These are phyloP conservation scores for Chloropsis cyanopogon DNA, from an alignment of 2,113 vertebrate species.

Conservation along the genomic window DNA sequence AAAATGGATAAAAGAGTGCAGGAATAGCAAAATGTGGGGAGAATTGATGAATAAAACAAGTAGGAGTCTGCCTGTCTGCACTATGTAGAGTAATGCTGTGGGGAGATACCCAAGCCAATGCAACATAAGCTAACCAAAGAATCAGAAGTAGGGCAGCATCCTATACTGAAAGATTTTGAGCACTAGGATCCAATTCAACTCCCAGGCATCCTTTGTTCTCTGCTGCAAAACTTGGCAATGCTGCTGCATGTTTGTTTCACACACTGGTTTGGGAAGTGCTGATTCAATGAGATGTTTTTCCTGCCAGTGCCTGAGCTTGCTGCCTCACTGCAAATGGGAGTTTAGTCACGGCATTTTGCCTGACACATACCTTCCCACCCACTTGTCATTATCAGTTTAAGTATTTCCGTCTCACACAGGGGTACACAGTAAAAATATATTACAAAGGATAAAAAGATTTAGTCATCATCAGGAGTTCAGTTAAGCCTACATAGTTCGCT, in stretches of 20 bases:
- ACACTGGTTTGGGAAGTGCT: slow-evolving; percentile 54
- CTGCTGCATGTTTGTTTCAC: slow-evolving; percentile 29
- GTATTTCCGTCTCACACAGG: slow-evolving; percentile 17
- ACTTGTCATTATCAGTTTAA: slow-evolving; percentile 13
- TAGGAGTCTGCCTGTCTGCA: slow-evolving; percentile 44
- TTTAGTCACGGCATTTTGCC: slow-evolving; percentile 40
- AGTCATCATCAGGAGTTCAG: not conserved
- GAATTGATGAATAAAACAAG: not conserved
- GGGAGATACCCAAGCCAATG: not conserved
- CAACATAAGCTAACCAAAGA: not conserved
- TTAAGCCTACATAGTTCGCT: slow-evolving; percentile 28
- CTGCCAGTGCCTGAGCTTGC: slow-evolving; percentile 47
- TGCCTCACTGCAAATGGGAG: not conserved
- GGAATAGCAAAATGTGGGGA: not conserved
- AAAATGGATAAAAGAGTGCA: slow-evolving; percentile 12
- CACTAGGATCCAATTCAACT: slow-evolving; percentile 8
- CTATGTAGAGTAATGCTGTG: not conserved
- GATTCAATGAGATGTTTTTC: slow-evolving; percentile 49
- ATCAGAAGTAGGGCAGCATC: slow-evolving; percentile 49
- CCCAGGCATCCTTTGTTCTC: slow-evolving; percentile 35
- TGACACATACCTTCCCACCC: slow-evolving; percentile 32
- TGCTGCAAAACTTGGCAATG: slow-evolving; percentile 47
- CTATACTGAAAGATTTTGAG: not conserved
- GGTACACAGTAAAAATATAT: not conserved
- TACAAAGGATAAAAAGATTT: slow-evolving; percentile 27